These are phyloP conservation scores for Chrysoperla carnea DNA, from an alignment of 1,140 invertebrate genomes.

Conservation along the genomic window DNA sequence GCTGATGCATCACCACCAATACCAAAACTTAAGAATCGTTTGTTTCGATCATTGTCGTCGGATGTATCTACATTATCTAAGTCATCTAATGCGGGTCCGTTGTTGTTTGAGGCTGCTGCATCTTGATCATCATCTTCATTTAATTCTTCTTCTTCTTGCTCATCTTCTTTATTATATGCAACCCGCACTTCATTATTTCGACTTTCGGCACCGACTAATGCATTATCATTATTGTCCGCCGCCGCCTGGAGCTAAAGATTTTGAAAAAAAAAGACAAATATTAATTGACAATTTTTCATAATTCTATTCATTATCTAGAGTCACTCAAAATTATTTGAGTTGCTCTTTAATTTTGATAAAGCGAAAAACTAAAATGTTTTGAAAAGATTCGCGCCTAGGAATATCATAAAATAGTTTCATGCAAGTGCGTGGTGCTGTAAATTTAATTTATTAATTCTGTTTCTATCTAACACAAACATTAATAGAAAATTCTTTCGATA, in stretches of 20 bases:
- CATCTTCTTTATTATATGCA: constrained; percentile 34
- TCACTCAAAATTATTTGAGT: no score
- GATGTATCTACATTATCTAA: constrained; percentile 30
- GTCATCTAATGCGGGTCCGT: constrained; percentile 25
- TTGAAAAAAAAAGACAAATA: no score
- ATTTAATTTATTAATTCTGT: no score
- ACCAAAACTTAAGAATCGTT: constrained; percentile 57
- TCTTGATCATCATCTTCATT: constrained; percentile 24
- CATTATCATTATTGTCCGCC: constrained; percentile 25
- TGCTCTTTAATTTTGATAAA: no score
- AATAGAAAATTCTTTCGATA: no score
- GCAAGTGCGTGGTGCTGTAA: no score
- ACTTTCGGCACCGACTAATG: constrained; percentile 32
- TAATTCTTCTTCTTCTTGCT: constrained; percentile 19
- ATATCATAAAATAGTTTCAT: no score
- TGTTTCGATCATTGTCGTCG: constrained; percentile 61
- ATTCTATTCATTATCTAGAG: no score
- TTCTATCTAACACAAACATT: no score
- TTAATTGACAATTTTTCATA: no score
- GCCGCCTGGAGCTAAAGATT: background rate
- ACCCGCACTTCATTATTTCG: constrained; percentile 42
- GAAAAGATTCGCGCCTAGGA: no score
- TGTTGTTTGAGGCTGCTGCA: constrained; percentile 27
- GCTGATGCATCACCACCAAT: constrained; percentile 24
- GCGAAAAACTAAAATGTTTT: no score